Evolutionary conservation across 1,140 invertebrate species (phyloP).

Genomic region (Bombus affinis): DNA sequence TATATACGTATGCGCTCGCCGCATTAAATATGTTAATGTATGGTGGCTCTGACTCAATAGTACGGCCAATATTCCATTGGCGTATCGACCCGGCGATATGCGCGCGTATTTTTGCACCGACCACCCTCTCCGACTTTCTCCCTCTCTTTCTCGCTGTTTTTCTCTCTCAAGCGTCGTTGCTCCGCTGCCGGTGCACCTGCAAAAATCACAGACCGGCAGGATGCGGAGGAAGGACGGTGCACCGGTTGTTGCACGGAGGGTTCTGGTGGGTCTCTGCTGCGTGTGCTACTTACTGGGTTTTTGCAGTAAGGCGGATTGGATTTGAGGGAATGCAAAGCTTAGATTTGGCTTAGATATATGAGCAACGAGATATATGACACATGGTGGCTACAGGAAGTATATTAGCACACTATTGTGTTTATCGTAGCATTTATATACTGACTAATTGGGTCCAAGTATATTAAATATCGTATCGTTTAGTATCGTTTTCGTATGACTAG

Average conservation of each 20-base stretch:
- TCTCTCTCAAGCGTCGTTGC: not conserved
- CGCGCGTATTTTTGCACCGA: constrained; percentile 41
- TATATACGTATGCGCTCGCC: not conserved
- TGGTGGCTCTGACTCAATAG: constrained; percentile 58
- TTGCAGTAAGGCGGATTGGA: not conserved
- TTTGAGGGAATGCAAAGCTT: too few relatives aligned
- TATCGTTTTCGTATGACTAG: too few relatives aligned
- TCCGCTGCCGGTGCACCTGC: constrained; percentile 41
- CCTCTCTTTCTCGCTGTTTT: not conserved
- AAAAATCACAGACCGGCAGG: constrained; percentile 19
- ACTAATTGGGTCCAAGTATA: too few relatives aligned
- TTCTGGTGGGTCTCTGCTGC: not conserved
- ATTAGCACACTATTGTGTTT: too few relatives aligned
- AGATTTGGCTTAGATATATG: too few relatives aligned
- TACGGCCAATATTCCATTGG: constrained; percentile 59
- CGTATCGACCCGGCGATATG: constrained; percentile 39
- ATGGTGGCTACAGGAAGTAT: too few relatives aligned
- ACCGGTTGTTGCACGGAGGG: not conserved
- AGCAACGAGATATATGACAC: too few relatives aligned
- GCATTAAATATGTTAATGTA: constrained; percentile 67
- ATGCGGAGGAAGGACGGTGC: not conserved
- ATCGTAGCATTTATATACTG: too few relatives aligned
- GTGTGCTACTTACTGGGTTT: not conserved
- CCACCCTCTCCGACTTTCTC: constrained; percentile 9
- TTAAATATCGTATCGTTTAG: too few relatives aligned